Conservation (phyloP, 2,888 invertebrate species). For the Erebia palarica region DNA sequence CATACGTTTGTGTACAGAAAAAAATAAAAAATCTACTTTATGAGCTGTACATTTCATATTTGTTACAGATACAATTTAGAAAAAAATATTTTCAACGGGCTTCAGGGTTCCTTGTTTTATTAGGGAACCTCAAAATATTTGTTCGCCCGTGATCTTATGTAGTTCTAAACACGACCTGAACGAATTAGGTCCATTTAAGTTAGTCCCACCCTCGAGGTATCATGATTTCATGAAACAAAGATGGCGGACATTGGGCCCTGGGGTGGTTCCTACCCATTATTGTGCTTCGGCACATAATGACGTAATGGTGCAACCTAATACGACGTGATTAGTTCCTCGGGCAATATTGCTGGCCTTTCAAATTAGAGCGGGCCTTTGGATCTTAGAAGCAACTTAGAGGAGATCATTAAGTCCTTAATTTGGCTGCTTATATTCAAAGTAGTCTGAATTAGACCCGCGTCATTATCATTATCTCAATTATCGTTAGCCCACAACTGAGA, state of each 20-base stretch:
- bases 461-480: too few relatives aligned
- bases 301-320: slow-evolving; percentile 39
- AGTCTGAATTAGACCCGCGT: neutral
- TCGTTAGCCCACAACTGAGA: too few relatives aligned
- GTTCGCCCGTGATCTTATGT: too few relatives aligned
- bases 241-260: slow-evolving; percentile 31
- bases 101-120: too few relatives aligned
- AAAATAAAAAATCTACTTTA: too few relatives aligned
- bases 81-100: too few relatives aligned
- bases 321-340: slow-evolving; percentile 35
- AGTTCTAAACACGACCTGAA: neutral
- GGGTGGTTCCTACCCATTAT: slow-evolving; percentile 26
- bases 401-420: neutral
- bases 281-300: slow-evolving; percentile 30
- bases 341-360: slow-evolving; percentile 24
- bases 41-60: too few relatives aligned
- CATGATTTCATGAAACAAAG: slow-evolving; percentile 60
- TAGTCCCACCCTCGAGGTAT: slow-evolving; percentile 57
- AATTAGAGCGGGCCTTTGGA: slow-evolving; percentile 29
- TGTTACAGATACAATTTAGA: too few relatives aligned
- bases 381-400: neutral
- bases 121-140: too few relatives aligned
- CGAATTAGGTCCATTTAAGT: slow-evolving; percentile 41
- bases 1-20: too few relatives aligned
- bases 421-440: neutral